phyloP scores from a whole-genome alignment of 2,888 invertebrate genomes.

The Tribolium freemani region DNA sequence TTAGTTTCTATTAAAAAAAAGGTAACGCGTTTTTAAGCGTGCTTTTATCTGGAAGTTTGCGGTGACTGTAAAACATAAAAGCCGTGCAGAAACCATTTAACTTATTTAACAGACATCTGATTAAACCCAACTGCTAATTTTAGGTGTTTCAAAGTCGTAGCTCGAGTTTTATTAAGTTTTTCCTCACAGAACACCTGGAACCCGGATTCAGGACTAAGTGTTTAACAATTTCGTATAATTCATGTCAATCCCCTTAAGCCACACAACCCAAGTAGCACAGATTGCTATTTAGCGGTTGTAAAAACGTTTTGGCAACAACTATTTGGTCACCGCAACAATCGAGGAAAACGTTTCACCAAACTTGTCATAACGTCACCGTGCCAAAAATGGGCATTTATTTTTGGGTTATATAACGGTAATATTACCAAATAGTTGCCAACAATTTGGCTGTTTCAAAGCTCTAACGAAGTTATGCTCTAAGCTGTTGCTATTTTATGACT shows the following conservation, averaged over 20 bases:
- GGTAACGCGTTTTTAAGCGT: constrained; percentile 19
- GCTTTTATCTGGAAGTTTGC: constrained; percentile 40
- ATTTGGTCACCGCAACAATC: too few relatives aligned
- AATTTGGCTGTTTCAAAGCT: too few relatives aligned
- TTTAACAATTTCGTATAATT: constrained; percentile 37
- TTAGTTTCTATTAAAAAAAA: constrained; percentile 21
- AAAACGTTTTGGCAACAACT: too few relatives aligned
- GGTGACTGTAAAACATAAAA: constrained; percentile 42
- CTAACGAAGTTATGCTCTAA: too few relatives aligned
- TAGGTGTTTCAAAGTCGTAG: constrained; percentile 55
- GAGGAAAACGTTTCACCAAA: too few relatives aligned
- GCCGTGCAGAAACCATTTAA: constrained; percentile 49
- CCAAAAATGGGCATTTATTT: too few relatives aligned
- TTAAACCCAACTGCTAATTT: constrained; percentile 58
- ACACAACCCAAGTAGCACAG: too few relatives aligned
- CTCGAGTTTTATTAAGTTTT: constrained; percentile 60
- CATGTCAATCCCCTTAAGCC: constrained; percentile 28
- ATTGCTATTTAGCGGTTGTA: too few relatives aligned
- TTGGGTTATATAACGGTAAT: too few relatives aligned
- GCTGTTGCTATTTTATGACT: too few relatives aligned
- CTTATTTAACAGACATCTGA: constrained; percentile 59
- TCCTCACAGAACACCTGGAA: constrained; percentile 56
- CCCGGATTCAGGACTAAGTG: constrained; percentile 11
- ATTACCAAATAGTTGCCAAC: too few relatives aligned
- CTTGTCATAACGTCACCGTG: too few relatives aligned